Base-by-base conservation (phyloP, 2,113 vertebrate species). In the Promerops cafer region DNA sequence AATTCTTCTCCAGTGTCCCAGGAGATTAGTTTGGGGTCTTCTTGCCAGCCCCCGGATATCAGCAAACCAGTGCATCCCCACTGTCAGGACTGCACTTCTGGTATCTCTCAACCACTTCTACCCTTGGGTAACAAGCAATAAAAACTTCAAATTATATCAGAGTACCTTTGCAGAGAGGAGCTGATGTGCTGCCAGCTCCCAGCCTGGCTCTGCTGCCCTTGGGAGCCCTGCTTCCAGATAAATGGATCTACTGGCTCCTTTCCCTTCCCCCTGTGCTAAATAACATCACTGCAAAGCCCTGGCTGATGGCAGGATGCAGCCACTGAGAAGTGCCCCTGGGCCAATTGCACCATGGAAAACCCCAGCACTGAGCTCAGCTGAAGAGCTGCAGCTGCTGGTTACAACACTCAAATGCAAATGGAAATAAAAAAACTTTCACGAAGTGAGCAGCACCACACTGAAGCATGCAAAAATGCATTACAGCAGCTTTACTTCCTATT, bases 401-500 rank as follows among this genome's bases (percentile, higher is more conserved):
- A 20, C 64, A 59, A 17, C 56, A 50, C 9, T 35, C 39, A 52
- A 33, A 60, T 49, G 49, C 68, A 74, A 66, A 44, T 22, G 21
- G 18, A 7, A 71, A 53, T 7, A 10, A 24, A 8, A 60, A 57
- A 16, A 4, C 8, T 10, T 54, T 11, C 10, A 6, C 21, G 24
- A 65, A 22, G 37, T 44, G 47, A 89, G 15, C 35, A 63, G 60
- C 37, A 65, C 24, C 23, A n/a, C 27, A 8, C 1, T 3, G 18
- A 19, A 71, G 20, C n/a, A 20, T 5, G 37, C 21, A 71, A 45
- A 70, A 74, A 68, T 16, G 23, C 35, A 30, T 33, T 20, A 12
- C 70, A 54, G 76, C 33, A 54, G 40, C 77, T 76, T 44, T 14
- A 23, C 70, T 78, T 87, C 83, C 72, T 52, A 84, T 84, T 94